These are phyloP conservation scores for Arrhopalites spinosus DNA, from an alignment of 2,888 invertebrate species.

Conservation along the genomic window DNA sequence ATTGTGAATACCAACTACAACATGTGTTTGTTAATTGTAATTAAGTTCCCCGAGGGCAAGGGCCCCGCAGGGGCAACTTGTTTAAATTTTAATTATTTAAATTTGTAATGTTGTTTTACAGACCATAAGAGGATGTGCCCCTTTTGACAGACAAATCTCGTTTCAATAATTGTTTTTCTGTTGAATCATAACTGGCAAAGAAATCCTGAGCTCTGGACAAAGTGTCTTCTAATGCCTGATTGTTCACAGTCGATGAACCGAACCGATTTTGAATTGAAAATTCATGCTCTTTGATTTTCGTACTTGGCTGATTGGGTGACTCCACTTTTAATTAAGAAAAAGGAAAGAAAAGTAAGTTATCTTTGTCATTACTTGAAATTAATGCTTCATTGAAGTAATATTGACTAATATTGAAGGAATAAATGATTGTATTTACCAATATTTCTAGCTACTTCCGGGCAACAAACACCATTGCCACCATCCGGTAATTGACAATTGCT, in stretches of 20 bases:
- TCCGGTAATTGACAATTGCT: background rate
- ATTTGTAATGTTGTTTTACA: too few relatives aligned
- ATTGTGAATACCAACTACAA: too few relatives aligned
- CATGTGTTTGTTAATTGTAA: too few relatives aligned
- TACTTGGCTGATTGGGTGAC: background rate
- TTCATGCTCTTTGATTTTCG: background rate
- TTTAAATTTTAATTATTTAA: too few relatives aligned
- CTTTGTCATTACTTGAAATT: background rate
- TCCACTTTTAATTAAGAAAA: background rate
- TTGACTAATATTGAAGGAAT: background rate
- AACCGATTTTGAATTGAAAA: background rate
- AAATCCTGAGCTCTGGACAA: background rate
- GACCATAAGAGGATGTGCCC: conserved; percentile 4
- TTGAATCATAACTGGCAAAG: background rate
- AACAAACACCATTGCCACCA: background rate
- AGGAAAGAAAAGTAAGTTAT: background rate
- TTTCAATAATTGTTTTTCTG: background rate
- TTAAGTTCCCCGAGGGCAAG: too few relatives aligned
- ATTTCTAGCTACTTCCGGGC: background rate
- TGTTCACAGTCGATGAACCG: background rate
- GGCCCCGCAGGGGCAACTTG: too few relatives aligned
- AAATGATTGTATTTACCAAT: background rate
- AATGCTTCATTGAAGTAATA: background rate
- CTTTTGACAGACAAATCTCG: conserved; percentile 1
- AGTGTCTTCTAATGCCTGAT: background rate